phyloP scores from a whole-genome alignment of 1,140 invertebrate species.

The Drosophila neocordata region DNA sequence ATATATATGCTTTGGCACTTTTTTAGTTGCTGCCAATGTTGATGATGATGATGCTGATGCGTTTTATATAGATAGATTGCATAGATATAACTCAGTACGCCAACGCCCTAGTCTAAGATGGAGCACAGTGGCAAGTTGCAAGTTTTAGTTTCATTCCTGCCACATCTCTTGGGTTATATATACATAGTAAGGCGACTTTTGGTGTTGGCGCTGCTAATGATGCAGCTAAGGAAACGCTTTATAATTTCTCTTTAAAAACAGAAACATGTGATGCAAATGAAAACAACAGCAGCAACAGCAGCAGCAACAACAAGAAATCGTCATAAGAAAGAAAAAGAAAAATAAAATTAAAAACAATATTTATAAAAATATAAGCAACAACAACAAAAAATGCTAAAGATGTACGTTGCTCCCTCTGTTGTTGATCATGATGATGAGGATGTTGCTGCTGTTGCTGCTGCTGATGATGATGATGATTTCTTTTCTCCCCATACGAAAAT shows the following conservation, averaged over 20 bases:
- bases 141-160: background rate
- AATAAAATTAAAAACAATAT: constrained; percentile 23
- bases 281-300: constrained; percentile 26
- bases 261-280: constrained; percentile 63
- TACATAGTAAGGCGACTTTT: constrained; percentile 76
- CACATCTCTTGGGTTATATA: background rate
- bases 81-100: constrained; percentile 61
- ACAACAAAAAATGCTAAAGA: constrained; percentile 58
- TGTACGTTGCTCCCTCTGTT: constrained; percentile 61
- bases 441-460: constrained; percentile 10
- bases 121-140: constrained; percentile 28
- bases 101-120: constrained; percentile 50
- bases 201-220: constrained; percentile 81
- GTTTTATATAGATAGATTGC: constrained; percentile 65
- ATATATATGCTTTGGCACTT: constrained; percentile 51
- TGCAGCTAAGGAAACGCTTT: constrained; percentile 81
- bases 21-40: constrained; percentile 39
- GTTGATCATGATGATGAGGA: constrained; percentile 19
- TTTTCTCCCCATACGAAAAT: constrained; percentile 54
- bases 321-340: constrained; percentile 28
- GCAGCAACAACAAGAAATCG: constrained; percentile 41
- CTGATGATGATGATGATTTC: constrained; percentile 30
- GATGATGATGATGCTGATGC: constrained; percentile 44
- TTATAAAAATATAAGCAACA: constrained; percentile 44
- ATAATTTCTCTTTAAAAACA: constrained; percentile 80